These are phyloP conservation scores for Papilio demoleus DNA, from an alignment of 2,888 invertebrate species.

Conservation along the genomic window DNA sequence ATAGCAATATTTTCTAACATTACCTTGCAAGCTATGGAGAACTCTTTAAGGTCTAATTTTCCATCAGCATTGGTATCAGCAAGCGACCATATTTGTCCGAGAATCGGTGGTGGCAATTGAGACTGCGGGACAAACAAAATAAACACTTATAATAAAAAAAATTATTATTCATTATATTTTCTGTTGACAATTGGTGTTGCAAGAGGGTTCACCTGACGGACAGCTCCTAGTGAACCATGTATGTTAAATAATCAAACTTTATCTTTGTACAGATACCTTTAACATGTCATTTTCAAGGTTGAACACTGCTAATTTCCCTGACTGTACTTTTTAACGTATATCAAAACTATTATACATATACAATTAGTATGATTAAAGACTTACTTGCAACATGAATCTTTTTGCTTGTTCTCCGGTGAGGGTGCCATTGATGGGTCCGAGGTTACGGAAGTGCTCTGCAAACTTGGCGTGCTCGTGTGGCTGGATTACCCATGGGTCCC, in stretches of 20 bases:
- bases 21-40: constrained; percentile 98
- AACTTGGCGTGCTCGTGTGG: constrained; percentile 94
- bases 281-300: too few relatives aligned
- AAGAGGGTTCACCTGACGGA: too few relatives aligned
- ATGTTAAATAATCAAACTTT: too few relatives aligned
- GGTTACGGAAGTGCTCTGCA: constrained; percentile 94
- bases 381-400: constrained; percentile 92
- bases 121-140: constrained; percentile 80
- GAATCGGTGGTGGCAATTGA: constrained; percentile 92
- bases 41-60: constrained; percentile 97
- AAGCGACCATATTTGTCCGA: constrained; percentile 98
- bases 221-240: too few relatives aligned
- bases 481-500: constrained; percentile 94
- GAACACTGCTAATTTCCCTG: too few relatives aligned
- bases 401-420: constrained; percentile 97
- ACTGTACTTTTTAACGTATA: too few relatives aligned
- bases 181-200: too few relatives aligned
- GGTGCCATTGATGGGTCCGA: constrained; percentile 93
- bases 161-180: too few relatives aligned
- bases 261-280: too few relatives aligned
- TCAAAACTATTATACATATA: too few relatives aligned
- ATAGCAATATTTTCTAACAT: background rate
- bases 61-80: constrained; percentile 99
- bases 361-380: too few relatives aligned
- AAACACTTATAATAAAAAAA: too few relatives aligned